Evolutionary conservation across 2,113 vertebrate species (phyloP), one percentile per base, ranked within the genome.

Genomic region (Nothoprocta pentlandii): DNA sequence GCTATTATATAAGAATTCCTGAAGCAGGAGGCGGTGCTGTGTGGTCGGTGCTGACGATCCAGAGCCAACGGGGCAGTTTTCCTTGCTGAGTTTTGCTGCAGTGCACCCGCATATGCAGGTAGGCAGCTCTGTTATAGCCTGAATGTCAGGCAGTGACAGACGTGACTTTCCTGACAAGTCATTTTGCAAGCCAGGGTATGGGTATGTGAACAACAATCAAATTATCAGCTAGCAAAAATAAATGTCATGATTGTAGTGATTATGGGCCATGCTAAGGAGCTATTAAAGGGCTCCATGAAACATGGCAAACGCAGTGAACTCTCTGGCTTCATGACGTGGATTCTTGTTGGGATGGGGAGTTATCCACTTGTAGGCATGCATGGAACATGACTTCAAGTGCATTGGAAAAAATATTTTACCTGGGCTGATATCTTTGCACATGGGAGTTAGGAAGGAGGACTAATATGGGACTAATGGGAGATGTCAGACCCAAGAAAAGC

Each of bases 301-400:
- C 6, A 25, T 0, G 3, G 46, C 36, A 28, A 58, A n/a, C 15
- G 6, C 4, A 12, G 34, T n/a, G 6, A 47, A 15, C 8, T 56
- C 62, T 76, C 44, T 20, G 41, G 12, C 17, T 64, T 78, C 3
- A 21, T 26, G 32, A 21, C 5, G 1, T 9, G 39, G 2, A 7
- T 28, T 19, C 22, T 44, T 9, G 0, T 41, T 15, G 51, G 53
- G 16, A 4, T 25, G 19, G 20, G 39, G 17, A 67, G 16, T 28
- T 62, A 28, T 39, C 42, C 10, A 2, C 2, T 7, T 53, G 69
- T 78, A 71, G 44, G 28, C 10, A 16, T 12, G 46, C 39, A 28
- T 6, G 34, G 15, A 39, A 4, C 9, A 3, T 6, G 14, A 36
- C 32, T 54, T 86, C 10, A 62, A 83, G 7, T n/a, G 42, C 22